These are phyloP conservation scores for Epinephelus coioides DNA, from an alignment of 2,797 vertebrate species.

Conservation along the genomic window DNA sequence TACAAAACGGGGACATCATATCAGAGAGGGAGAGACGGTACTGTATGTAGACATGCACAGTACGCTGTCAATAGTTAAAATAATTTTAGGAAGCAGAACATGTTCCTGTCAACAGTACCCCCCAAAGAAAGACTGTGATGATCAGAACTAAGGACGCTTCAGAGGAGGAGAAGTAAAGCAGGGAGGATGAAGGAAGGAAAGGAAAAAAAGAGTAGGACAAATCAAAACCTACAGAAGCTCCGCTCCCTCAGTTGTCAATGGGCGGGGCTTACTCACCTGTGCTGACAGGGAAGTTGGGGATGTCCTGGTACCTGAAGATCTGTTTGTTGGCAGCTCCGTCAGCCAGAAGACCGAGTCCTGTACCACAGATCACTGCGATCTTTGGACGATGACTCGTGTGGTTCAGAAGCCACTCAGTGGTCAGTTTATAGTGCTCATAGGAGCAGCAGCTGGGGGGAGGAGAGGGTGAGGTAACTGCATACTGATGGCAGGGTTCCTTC, in stretches of 20 bases:
- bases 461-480: too few species aligned
- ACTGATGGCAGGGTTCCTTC: too few species aligned
- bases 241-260: neutral
- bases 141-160: neutral
- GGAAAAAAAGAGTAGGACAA: too few species aligned
- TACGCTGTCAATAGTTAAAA: too few species aligned
- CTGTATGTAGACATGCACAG: too few species aligned
- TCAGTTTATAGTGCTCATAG: conserved; percentile 82
- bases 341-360: conserved; percentile 79
- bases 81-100: too few species aligned
- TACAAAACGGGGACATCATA: neutral
- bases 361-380: conserved; percentile 81
- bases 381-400: conserved; percentile 79
- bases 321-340: conserved; percentile 74
- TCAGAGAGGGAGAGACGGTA: neutral
- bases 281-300: conserved; percentile 84
- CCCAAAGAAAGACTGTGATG: neutral
- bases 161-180: neutral
- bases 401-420: conserved; percentile 82
- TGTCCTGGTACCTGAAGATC: conserved; percentile 80
- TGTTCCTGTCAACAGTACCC: too few species aligned
- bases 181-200: neutral
- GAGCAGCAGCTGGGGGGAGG: conserved; percentile 76
- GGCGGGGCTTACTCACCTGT: conserved; percentile 68
- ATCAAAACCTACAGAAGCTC: neutral